These are phyloP conservation scores for Elmis aenea DNA, from an alignment of 2,888 invertebrate species.

Conservation along the genomic window DNA sequence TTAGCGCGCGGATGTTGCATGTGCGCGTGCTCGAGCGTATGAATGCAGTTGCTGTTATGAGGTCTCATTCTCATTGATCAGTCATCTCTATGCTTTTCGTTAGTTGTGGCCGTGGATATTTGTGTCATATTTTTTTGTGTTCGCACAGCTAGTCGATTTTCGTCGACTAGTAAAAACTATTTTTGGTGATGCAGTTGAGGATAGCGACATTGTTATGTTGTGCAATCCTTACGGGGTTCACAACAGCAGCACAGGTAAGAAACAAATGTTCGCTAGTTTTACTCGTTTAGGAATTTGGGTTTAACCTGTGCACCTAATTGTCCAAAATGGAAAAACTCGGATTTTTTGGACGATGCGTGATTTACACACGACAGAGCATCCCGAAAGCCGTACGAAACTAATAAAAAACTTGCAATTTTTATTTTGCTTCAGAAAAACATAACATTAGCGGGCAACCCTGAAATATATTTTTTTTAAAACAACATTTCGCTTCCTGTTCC, in stretches of 20 bases:
- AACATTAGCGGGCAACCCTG: too few relatives aligned
- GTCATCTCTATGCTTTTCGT: constrained; percentile 42
- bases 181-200: constrained; percentile 69
- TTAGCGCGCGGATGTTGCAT: constrained; percentile 31
- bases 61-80: constrained; percentile 39
- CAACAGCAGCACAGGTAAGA: constrained; percentile 72
- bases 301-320: constrained; percentile 7
- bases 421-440: too few relatives aligned
- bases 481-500: too few relatives aligned
- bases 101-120: constrained; percentile 38
- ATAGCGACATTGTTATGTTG: constrained; percentile 69
- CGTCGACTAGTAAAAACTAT: constrained; percentile 43
- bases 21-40: constrained; percentile 20
- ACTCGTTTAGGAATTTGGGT: constrained; percentile 7
- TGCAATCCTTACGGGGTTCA: constrained; percentile 68
- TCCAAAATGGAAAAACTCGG: too few relatives aligned
- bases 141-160: constrained; percentile 36
- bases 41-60: constrained; percentile 21
- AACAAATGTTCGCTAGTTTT: constrained; percentile 31
- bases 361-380: too few relatives aligned
- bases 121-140: constrained; percentile 43
- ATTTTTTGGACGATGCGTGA: too few relatives aligned
- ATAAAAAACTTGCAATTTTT: too few relatives aligned
- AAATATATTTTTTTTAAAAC: too few relatives aligned
- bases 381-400: too few relatives aligned